Evolutionary conservation across 2,113 vertebrate species (phyloP).

Genomic region (Globicephala melas): DNA sequence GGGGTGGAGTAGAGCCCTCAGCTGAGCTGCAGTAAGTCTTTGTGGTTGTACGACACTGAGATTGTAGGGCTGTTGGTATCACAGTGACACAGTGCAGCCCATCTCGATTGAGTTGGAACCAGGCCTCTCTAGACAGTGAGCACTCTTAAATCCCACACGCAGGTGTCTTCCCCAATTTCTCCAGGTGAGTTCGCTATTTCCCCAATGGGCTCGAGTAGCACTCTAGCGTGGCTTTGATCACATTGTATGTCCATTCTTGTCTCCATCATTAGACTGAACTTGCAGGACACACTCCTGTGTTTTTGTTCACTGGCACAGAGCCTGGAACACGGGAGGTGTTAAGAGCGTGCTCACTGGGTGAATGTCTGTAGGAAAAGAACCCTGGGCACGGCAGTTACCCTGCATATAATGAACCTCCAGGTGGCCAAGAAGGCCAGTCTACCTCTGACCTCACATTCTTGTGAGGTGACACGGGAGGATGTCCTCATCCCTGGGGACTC

Average conservation of each 20-base stretch:
- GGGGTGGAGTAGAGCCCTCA: not conserved
- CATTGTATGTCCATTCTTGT: fast-evolving
- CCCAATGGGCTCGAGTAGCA: not conserved
- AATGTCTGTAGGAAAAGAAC: not conserved
- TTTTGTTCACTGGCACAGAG: not conserved
- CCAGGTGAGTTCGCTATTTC: not conserved
- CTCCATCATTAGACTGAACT: not conserved
- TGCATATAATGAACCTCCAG: not conserved
- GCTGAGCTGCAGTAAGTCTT: fast-evolving
- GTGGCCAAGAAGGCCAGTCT: not conserved
- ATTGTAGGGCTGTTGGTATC: not conserved
- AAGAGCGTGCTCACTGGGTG: not conserved
- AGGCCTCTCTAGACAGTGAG: not conserved
- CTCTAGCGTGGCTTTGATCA: no score
- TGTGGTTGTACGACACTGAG: not conserved
- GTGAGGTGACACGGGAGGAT: not conserved
- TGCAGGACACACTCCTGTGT: not conserved
- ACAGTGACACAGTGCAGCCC: not conserved
- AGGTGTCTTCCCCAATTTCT: not conserved
- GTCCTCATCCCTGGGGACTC: not conserved
- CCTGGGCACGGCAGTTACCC: not conserved
- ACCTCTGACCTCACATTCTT: not conserved
- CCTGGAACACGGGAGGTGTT: not conserved
- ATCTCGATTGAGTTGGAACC: not conserved
- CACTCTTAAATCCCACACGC: not conserved